Percentiles rank a stretch among this genome's conserved stretches.
These are phyloP conservation scores for Drosophila maculinotata DNA, from an alignment of 2,888 invertebrate genomes.

Conservation along the genomic window DNA sequence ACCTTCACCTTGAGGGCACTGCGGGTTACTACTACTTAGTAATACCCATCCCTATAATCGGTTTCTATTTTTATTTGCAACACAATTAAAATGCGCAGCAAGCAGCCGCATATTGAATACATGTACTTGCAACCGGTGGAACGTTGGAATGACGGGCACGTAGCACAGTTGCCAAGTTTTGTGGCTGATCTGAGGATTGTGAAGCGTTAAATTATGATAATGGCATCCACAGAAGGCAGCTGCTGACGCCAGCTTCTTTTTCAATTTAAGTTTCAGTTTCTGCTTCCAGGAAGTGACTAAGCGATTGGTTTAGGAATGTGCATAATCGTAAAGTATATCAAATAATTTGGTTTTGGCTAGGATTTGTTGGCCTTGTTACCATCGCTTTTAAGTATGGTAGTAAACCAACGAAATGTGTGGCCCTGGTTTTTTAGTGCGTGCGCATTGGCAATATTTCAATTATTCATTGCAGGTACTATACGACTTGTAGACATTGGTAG, in stretches of 20 bases:
- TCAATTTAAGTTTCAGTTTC: too few relatives aligned
- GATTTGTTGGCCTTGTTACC: conserved; percentile 46
- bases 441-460: conserved; percentile 38
- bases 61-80: conserved; percentile 53
- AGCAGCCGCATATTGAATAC: conserved; percentile 39
- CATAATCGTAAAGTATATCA: conserved; percentile 17
- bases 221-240: conserved; percentile 40
- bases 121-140: conserved; percentile 20
- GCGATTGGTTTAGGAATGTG: conserved; percentile 34
- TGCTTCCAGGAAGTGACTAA: conserved; percentile 41
- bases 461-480: conserved; percentile 41
- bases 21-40: conserved; percentile 6
- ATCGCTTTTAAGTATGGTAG: conserved; percentile 13
- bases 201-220: conserved; percentile 65
- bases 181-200: conserved; percentile 30
- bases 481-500: conserved; percentile 25
- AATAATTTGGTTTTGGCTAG: conserved; percentile 24
- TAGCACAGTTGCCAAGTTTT: conserved; percentile 26
- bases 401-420: conserved; percentile 21
- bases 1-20: conserved; percentile 32
- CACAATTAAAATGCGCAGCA: conserved; percentile 57
- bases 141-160: conserved; percentile 40
- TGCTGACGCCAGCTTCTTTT: too few relatives aligned
- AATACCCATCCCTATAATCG: conserved; percentile 6
- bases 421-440: conserved; percentile 43